phyloP scores from a whole-genome alignment of 92 coral and sea anemone species.

The Nematostella vectensis region DNA sequence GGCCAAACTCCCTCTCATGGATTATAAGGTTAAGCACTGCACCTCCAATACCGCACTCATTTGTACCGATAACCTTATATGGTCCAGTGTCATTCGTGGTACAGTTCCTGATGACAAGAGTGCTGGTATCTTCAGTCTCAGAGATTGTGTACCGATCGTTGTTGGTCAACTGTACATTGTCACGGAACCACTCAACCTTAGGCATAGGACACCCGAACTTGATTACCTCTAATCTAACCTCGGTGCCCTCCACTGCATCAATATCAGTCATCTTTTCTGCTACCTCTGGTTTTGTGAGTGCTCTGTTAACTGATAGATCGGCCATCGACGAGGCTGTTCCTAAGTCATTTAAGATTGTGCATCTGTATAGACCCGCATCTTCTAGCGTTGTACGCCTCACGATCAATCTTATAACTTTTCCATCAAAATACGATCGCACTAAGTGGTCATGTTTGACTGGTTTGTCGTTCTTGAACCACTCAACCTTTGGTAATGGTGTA shows the following conservation, averaged over 20 bases:
- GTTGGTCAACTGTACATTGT: constrained; percentile 38
- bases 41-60: constrained; percentile 62
- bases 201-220: constrained; percentile 64
- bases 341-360: constrained; percentile 58
- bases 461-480: constrained; percentile 70
- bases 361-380: constrained; percentile 70
- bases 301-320: constrained; percentile 39
- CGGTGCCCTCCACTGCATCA: constrained; percentile 59
- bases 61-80: constrained; percentile 76
- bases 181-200: constrained; percentile 58
- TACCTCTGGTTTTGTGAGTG: constrained; percentile 59
- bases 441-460: constrained; percentile 44
- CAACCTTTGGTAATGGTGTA: constrained; percentile 57
- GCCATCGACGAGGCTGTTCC: constrained; percentile 66
- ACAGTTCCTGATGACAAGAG: constrained; percentile 63
- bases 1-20: constrained; percentile 41
- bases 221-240: constrained; percentile 43
- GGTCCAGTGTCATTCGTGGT: constrained; percentile 55
- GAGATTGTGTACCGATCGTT: constrained; percentile 65
- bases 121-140: constrained; percentile 47
- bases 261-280: constrained; percentile 56
- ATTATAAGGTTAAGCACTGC: constrained; percentile 44
- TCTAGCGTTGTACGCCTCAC: constrained; percentile 39
- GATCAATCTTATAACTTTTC: constrained; percentile 32
- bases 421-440: constrained; percentile 47